These are phyloP conservation scores for Microchrysa polita DNA, from an alignment of 2,888 invertebrate genomes.

Conservation along the genomic window DNA sequence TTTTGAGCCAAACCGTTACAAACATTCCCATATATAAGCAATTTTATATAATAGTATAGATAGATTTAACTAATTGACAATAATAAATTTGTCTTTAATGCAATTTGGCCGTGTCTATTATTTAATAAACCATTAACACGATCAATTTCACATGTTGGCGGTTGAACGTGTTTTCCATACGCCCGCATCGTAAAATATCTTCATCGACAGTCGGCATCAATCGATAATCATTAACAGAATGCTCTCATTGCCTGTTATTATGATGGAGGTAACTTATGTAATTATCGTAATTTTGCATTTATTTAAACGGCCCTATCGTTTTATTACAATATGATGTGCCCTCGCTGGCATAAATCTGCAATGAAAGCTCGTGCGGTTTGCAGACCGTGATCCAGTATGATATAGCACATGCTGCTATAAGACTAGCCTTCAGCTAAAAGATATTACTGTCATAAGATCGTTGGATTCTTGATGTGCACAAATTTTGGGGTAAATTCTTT, in stretches of 20 bases:
- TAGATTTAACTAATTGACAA: too few relatives aligned
- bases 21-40: too few relatives aligned
- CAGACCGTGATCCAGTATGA: background rate
- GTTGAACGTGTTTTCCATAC: background rate
- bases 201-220: background rate
- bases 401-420: background rate
- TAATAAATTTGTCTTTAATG: too few relatives aligned
- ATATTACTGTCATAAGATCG: constrained; percentile 30
- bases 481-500: too few relatives aligned
- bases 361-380: background rate
- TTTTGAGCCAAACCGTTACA: too few relatives aligned
- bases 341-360: background rate
- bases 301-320: constrained; percentile 38
- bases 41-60: too few relatives aligned
- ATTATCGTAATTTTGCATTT: constrained; percentile 41
- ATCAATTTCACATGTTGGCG: constrained; percentile 20
- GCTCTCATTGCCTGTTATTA: constrained; percentile 38
- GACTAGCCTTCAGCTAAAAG: constrained; percentile 29
- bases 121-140: constrained; percentile 39
- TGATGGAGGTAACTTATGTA: constrained; percentile 24
- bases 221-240: constrained; percentile 22
- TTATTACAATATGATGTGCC: constrained; percentile 9
- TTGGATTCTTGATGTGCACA: background rate
- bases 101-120: constrained; percentile 11
- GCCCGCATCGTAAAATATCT: constrained; percentile 19